A percentile compares a stretch with the other conserved stretches of the same genome.
phyloP scores from a whole-genome alignment of 2,888 invertebrate genomes.

The Ennomos fuscantarius region DNA sequence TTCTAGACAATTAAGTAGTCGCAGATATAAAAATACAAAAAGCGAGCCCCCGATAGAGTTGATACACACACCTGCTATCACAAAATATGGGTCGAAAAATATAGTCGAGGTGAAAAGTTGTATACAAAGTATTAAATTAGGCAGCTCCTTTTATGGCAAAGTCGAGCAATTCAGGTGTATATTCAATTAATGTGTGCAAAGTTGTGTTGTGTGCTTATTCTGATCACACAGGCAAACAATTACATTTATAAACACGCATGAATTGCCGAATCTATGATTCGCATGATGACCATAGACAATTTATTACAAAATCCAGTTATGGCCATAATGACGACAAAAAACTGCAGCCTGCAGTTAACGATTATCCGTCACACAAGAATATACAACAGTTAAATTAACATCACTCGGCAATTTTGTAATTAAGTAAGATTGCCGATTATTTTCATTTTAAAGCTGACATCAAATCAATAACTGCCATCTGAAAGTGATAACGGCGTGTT shows the following conservation, averaged over 20 bases:
- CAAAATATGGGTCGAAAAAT: slow-evolving; percentile 75
- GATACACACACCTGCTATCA: slow-evolving; percentile 65
- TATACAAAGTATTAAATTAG: slow-evolving; percentile 23
- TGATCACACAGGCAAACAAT: slow-evolving; percentile 13
- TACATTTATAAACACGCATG: slow-evolving; percentile 15
- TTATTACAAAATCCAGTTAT: neutral
- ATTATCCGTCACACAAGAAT: slow-evolving; percentile 19
- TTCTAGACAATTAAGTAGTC: slow-evolving; percentile 56
- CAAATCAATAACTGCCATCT: slow-evolving; percentile 20
- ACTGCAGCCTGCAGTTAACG: slow-evolving; percentile 18
- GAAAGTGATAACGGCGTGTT: neutral
- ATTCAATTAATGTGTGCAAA: slow-evolving; percentile 21
- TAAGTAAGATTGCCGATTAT: slow-evolving; percentile 17
- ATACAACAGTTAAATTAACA: slow-evolving; percentile 25
- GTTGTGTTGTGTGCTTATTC: slow-evolving; percentile 9
- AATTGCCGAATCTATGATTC: slow-evolving; percentile 20
- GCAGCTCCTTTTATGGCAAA: slow-evolving; percentile 26
- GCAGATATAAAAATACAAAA: slow-evolving; percentile 84
- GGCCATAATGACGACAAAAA: slow-evolving; percentile 3
- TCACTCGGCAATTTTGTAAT: slow-evolving; percentile 5
- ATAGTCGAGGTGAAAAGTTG: slow-evolving; percentile 65
- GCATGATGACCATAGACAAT: slow-evolving; percentile 3
- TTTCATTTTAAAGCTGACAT: slow-evolving; percentile 12
- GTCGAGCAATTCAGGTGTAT: slow-evolving; percentile 24
- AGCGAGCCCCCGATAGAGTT: slow-evolving; percentile 72